A percentile compares a stretch with the other conserved stretches of the same genome.
phyloP scores from a whole-genome alignment of 2,797 vertebrate species.

The Pseudomugil tenellus region DNA sequence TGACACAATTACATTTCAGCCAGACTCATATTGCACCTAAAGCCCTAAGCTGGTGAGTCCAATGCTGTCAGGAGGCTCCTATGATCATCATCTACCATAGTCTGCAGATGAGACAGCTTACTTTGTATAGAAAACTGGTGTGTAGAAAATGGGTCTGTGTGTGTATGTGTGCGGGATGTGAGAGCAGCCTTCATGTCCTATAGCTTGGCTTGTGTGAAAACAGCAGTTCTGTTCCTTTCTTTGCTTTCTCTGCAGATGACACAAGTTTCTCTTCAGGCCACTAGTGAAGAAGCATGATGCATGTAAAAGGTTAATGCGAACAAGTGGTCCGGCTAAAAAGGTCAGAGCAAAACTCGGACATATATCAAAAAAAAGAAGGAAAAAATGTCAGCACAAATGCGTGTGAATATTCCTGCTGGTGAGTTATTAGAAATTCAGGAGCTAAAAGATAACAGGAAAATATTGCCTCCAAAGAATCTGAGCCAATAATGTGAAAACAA shows the following conservation, averaged over 20 bases:
- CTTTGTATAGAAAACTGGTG: constrained; percentile 49
- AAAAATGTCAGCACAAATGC: constrained; percentile 26
- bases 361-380: constrained; percentile 41
- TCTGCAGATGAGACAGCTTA: constrained; percentile 45
- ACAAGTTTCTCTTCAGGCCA: constrained; percentile 51
- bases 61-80: constrained; percentile 41
- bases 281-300: constrained; percentile 74
- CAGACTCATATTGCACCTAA: constrained; percentile 45
- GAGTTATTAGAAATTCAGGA: constrained; percentile 24
- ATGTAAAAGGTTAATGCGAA: constrained; percentile 75
- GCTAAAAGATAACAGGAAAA: constrained; percentile 18
- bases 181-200: constrained; percentile 56
- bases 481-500: constrained; percentile 3
- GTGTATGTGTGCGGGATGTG: constrained; percentile 23
- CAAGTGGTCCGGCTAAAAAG: constrained; percentile 72
- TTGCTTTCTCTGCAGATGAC: constrained; percentile 39
- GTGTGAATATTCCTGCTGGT: constrained; percentile 34
- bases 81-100: constrained; percentile 62
- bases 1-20: constrained; percentile 63
- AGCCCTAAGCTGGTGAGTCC: constrained; percentile 45
- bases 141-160: constrained; percentile 7
- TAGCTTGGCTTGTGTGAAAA: constrained; percentile 50
- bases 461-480: constrained; percentile 17
- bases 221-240: constrained; percentile 48
- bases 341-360: constrained; percentile 64